These are phyloP conservation scores for Rhizoglyphus robini DNA, from an alignment of 1,140 invertebrate species.

Conservation along the genomic window DNA sequence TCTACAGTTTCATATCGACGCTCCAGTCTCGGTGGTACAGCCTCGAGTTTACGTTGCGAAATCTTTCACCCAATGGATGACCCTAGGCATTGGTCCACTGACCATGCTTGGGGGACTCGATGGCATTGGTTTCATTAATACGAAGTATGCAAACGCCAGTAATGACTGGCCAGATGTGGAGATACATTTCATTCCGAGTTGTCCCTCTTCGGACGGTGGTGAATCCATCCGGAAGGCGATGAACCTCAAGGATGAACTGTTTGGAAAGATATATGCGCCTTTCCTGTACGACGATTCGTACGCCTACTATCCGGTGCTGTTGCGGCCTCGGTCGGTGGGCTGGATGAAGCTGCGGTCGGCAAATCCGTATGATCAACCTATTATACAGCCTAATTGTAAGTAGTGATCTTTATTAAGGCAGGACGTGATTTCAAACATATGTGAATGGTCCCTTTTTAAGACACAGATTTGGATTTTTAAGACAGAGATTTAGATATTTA, in stretches of 20 bases:
- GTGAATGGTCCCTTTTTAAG: too few relatives aligned
- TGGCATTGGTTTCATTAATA: conserved; percentile 64
- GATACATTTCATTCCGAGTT: conserved; percentile 79
- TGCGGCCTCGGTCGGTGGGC: conserved; percentile 52
- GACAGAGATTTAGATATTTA: too few relatives aligned
- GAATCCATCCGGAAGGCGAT: conserved; percentile 24
- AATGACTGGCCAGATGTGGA: conserved; percentile 82
- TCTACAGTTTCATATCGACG: conserved; percentile 31
- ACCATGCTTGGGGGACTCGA: conserved; percentile 42
- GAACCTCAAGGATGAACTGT: conserved; percentile 22
- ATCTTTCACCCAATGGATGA: conserved; percentile 26
- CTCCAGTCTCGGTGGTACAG: conserved; percentile 27
- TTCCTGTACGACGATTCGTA: conserved; percentile 47
- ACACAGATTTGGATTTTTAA: too few relatives aligned
- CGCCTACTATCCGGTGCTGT: conserved; percentile 67
- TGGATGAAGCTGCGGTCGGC: conserved; percentile 57
- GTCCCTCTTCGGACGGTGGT: conserved; percentile 72
- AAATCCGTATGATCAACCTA: conserved; percentile 74
- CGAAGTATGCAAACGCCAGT: conserved; percentile 60
- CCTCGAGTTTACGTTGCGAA: conserved; percentile 46
- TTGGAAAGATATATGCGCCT: conserved; percentile 23
- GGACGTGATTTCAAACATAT: conserved; percentile 52
- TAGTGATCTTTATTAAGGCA: conserved; percentile 26
- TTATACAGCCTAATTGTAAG: conserved; percentile 87
- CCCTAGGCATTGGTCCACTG: conserved; percentile 26